These are phyloP conservation scores for Notechis scutatus DNA, from an alignment of 2,113 vertebrate genomes.

Conservation along the genomic window DNA sequence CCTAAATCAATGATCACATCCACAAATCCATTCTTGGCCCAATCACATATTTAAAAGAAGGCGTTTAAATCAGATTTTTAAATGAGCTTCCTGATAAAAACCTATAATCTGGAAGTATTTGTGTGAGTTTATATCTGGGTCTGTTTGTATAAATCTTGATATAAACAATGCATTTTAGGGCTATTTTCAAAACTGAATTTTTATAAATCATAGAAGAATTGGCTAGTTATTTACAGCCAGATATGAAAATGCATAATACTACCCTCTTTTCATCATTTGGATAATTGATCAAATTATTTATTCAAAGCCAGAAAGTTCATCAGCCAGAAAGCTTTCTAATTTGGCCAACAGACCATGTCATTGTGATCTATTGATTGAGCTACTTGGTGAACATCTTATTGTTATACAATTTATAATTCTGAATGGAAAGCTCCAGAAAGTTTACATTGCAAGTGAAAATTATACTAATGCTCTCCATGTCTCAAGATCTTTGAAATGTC, in stretches of 20 bases:
- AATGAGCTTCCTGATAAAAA: background rate
- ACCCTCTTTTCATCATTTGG: background rate
- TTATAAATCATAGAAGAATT: background rate
- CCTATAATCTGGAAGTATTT: background rate
- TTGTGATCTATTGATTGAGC: background rate
- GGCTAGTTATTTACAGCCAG: background rate
- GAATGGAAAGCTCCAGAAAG: background rate
- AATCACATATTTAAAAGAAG: background rate
- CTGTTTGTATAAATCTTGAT: background rate
- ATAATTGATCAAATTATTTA: background rate
- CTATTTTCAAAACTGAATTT: background rate
- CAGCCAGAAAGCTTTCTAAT: background rate
- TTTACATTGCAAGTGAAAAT: constrained; percentile 18
- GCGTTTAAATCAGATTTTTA: constrained; percentile 1
- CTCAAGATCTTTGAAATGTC: constrained; percentile 13
- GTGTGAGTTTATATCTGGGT: background rate
- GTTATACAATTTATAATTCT: background rate
- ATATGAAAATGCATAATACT: background rate
- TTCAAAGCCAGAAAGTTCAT: background rate
- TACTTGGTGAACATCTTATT: background rate
- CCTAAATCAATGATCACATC: background rate
- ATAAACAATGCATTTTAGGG: background rate
- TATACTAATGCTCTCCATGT: background rate
- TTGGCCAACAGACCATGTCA: background rate
- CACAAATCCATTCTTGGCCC: background rate